phyloP scores from a whole-genome alignment of 2,888 invertebrate species.

The Mythimna ferrago region DNA sequence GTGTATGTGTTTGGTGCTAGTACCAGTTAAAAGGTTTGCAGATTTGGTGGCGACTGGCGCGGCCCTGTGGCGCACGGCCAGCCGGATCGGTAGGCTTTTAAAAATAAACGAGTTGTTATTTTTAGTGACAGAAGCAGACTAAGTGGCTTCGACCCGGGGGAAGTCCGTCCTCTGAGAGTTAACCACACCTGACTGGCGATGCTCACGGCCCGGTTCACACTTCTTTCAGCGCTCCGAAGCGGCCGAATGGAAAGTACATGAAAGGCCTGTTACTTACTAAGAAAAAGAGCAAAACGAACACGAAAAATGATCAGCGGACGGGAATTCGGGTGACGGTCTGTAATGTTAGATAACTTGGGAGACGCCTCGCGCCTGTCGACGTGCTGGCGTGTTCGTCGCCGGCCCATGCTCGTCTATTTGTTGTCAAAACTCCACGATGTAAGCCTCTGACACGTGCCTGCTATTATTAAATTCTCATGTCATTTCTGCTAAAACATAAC shows the following conservation, averaged over 20 bases:
- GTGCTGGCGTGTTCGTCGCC: conserved; percentile 20
- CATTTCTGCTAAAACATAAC: background rate
- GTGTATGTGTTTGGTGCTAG: conserved; percentile 62
- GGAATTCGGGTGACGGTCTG: conserved; percentile 68
- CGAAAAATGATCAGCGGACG: conserved; percentile 69
- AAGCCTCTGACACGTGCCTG: conserved; percentile 18
- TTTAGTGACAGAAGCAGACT: conserved; percentile 84
- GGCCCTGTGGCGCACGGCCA: conserved; percentile 56
- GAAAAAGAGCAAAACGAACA: conserved; percentile 76
- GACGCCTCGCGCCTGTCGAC: conserved; percentile 32
- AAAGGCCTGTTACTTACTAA: conserved; percentile 84
- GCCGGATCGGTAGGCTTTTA: conserved; percentile 75
- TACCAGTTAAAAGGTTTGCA: conserved; percentile 64
- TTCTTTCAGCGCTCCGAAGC: conserved; percentile 86
- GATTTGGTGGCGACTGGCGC: conserved; percentile 51
- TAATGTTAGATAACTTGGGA: conserved; percentile 64
- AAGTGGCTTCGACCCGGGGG: conserved; percentile 78
- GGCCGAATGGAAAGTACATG: conserved; percentile 88
- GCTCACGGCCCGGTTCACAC: conserved; percentile 86
- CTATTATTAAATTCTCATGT: conserved; percentile 28
- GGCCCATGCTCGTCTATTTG: conserved; percentile 34
- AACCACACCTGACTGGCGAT: conserved; percentile 84
- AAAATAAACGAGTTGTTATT: conserved; percentile 82
- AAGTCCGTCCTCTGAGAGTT: conserved; percentile 81
- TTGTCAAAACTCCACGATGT: conserved; percentile 38